These are phyloP conservation scores for Scomberomorus guttatus DNA, from an alignment of 2,797 vertebrate species.

Conservation along the genomic window DNA sequence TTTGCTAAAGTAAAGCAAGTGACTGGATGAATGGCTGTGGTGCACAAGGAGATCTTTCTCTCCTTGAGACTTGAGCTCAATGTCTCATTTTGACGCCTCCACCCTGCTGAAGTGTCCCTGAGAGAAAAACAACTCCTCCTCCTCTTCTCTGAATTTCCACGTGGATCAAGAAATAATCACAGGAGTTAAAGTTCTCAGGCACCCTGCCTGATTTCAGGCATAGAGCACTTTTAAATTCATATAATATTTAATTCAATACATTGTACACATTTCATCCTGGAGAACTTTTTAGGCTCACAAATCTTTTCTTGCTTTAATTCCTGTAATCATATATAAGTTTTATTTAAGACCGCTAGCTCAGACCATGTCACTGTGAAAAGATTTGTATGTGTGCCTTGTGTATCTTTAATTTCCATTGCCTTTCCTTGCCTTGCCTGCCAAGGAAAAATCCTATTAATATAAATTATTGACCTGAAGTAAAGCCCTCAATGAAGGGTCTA, in stretches of 20 bases:
- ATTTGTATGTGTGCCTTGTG: constrained; percentile 24
- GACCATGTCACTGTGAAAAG: constrained; percentile 8
- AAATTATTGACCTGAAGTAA: constrained; percentile 49
- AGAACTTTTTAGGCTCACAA: too few relatives aligned
- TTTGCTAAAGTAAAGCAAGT: constrained; percentile 11
- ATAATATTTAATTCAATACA: too few relatives aligned
- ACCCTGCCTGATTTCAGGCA: too few relatives aligned
- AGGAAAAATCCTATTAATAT: constrained; percentile 55
- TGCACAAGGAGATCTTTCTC: neutral
- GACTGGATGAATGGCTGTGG: neutral
- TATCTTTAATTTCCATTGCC: constrained; percentile 19
- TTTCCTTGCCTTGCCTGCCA: constrained; percentile 33
- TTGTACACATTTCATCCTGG: too few relatives aligned
- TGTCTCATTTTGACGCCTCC: too few relatives aligned
- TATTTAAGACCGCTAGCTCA: constrained; percentile 24
- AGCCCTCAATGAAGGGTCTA: neutral
- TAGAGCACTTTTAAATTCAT: too few relatives aligned
- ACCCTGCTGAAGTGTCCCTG: too few relatives aligned
- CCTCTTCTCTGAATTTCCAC: neutral
- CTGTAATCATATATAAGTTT: neutral
- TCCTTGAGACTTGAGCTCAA: too few relatives aligned
- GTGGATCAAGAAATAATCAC: constrained; percentile 1
- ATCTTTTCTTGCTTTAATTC: too few relatives aligned
- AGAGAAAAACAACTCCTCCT: too few relatives aligned
- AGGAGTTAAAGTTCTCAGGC: too few relatives aligned